Conservation (phyloP, 2,797 vertebrate species). For the Anguilla obscura region DNA sequence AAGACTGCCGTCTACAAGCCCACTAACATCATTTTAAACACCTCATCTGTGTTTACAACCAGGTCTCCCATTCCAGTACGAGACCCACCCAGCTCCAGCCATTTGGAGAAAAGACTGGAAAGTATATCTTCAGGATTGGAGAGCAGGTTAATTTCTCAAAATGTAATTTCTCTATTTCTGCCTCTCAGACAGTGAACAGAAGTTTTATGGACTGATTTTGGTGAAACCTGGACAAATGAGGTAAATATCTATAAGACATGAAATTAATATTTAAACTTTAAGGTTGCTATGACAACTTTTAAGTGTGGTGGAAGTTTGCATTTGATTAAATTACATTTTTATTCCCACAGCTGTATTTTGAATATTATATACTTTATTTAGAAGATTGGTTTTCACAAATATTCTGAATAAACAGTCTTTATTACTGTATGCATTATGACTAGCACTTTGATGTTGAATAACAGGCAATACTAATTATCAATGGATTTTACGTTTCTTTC, state of each 20-base stretch:
- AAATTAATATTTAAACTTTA: neutral
- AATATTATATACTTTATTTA: neutral
- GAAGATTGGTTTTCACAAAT: neutral
- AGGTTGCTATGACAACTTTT: neutral
- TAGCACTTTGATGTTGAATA: no score
- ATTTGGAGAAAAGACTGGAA: neutral
- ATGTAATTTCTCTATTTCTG: neutral
- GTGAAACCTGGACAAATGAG: neutral
- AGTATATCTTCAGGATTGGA: neutral
- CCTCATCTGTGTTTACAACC: neutral
- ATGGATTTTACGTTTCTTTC: no score
- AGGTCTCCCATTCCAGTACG: neutral
- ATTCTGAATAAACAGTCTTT: neutral
- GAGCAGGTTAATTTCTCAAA: neutral
- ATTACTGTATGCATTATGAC: no score
- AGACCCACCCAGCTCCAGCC: neutral
- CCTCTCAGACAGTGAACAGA: neutral
- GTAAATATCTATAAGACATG: neutral
- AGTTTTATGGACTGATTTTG: neutral
- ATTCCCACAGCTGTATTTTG: neutral
- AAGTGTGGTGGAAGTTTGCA: neutral
- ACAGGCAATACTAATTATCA: no score
- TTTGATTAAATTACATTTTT: neutral
- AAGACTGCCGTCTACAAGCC: neutral
- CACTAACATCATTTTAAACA: neutral